Percentiles rank a stretch among this genome's conserved stretches.
Evolutionary conservation across 2,113 vertebrate species (phyloP).

Genomic region (Centropus bengalensis): DNA sequence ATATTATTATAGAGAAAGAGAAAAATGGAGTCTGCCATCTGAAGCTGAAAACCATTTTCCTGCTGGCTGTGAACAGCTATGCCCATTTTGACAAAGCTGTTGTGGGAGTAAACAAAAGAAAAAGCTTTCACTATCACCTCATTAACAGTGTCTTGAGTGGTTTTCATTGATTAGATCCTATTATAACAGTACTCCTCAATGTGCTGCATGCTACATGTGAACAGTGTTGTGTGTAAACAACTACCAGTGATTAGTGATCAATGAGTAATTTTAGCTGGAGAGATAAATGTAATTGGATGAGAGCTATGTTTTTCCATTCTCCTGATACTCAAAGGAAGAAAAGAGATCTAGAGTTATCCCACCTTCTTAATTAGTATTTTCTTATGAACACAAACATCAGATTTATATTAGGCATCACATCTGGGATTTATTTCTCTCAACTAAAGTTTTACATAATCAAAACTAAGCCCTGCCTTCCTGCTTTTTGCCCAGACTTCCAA

Average conservation of each 20-base stretch:
- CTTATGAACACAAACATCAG: not conserved
- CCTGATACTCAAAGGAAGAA: slow-evolving; percentile 7
- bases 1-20: slow-evolving; percentile 58
- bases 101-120: slow-evolving; percentile 57
- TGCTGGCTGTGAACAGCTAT: slow-evolving; percentile 62
- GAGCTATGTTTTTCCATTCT: slow-evolving; percentile 63
- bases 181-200: slow-evolving; percentile 66
- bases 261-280: slow-evolving; percentile 71
- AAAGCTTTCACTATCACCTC: slow-evolving; percentile 62
- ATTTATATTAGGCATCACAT: not conserved
- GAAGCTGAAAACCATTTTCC: slow-evolving; percentile 52
- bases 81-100: slow-evolving; percentile 61
- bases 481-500: not conserved
- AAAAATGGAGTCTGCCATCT: slow-evolving; percentile 47
- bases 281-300: slow-evolving; percentile 61
- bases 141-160: slow-evolving; percentile 60
- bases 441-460: not conserved
- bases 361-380: slow-evolving; percentile 25
- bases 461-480: not conserved
- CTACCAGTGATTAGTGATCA: slow-evolving; percentile 74
- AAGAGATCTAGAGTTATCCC: slow-evolving; percentile 30
- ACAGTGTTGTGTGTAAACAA: slow-evolving; percentile 73
- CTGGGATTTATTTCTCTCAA: not conserved
- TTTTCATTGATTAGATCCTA: slow-evolving; percentile 76
- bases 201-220: slow-evolving; percentile 43